These are phyloP conservation scores for Balanococcus diminutus DNA, from an alignment of 2,888 invertebrate species.

Conservation along the genomic window DNA sequence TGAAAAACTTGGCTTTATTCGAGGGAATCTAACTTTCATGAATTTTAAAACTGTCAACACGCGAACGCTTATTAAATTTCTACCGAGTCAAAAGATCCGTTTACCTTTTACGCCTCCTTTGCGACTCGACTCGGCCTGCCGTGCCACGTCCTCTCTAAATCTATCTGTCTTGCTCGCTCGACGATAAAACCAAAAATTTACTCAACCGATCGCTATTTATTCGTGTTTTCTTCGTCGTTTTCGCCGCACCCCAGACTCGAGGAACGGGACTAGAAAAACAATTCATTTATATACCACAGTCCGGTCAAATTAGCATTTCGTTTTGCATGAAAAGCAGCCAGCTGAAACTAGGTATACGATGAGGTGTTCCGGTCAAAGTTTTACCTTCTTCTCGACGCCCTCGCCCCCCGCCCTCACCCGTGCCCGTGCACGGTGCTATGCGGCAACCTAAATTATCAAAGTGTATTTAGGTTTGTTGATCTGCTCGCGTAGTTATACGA, in stretches of 20 bases:
- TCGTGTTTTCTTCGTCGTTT: neutral
- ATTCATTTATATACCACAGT: neutral
- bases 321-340: neutral
- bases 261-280: neutral
- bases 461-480: neutral
- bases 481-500: neutral
- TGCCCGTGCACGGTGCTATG: neutral
- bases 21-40: constrained; percentile 13
- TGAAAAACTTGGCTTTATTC: constrained; percentile 10
- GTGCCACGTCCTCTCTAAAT: neutral
- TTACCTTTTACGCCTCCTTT: neutral
- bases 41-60: constrained; percentile 25
- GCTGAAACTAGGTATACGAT: neutral
- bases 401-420: neutral
- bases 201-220: neutral
- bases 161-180: neutral
- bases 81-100: neutral
- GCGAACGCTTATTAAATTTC: constrained; percentile 28
- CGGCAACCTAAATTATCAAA: neutral
- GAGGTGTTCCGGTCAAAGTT: neutral
- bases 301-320: neutral
- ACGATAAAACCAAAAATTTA: neutral
- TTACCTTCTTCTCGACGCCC: no score
- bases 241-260: neutral
- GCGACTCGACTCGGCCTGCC: neutral